These are phyloP conservation scores for Coregonus suidteri DNA, from an alignment of 2,797 vertebrate species.

Conservation along the genomic window DNA sequence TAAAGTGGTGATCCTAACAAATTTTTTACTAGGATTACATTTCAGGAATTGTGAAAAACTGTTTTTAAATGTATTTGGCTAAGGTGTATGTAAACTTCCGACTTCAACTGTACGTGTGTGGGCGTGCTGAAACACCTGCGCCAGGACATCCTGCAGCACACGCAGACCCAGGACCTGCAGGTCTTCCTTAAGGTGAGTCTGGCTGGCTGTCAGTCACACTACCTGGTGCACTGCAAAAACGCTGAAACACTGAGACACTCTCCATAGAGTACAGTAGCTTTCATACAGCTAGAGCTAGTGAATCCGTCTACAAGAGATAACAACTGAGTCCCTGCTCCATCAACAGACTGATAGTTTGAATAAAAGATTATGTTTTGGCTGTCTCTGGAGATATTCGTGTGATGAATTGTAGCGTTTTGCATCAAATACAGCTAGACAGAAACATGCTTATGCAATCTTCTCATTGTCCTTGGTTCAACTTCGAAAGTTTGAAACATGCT, in stretches of 20 bases:
- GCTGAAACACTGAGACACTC: too few relatives aligned
- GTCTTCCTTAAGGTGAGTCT: constrained; percentile 76
- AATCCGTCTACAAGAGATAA: too few relatives aligned
- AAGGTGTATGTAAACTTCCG: too few relatives aligned
- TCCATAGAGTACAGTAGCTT: too few relatives aligned
- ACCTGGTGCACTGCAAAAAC: not conserved
- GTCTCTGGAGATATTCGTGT: constrained; percentile 48
- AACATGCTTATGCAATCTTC: not conserved
- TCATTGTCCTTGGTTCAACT: not conserved
- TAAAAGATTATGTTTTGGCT: constrained; percentile 6
- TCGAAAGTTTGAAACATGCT: not conserved
- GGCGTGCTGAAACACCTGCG: constrained; percentile 89
- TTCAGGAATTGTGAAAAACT: too few relatives aligned
- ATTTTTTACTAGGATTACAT: too few relatives aligned
- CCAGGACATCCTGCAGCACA: constrained; percentile 86
- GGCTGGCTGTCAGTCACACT: not conserved
- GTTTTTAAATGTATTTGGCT: too few relatives aligned
- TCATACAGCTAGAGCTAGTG: too few relatives aligned
- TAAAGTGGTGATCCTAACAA: too few relatives aligned
- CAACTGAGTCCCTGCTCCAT: too few relatives aligned
- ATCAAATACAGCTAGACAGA: constrained; percentile 15
- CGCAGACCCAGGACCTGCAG: constrained; percentile 89
- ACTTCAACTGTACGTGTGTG: constrained; percentile 69
- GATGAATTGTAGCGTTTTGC: constrained; percentile 53
- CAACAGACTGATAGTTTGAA: constrained; percentile 1